These are phyloP conservation scores for Pygmarrhopalites habei DNA, from an alignment of 1,140 invertebrate genomes.

Conservation along the genomic window DNA sequence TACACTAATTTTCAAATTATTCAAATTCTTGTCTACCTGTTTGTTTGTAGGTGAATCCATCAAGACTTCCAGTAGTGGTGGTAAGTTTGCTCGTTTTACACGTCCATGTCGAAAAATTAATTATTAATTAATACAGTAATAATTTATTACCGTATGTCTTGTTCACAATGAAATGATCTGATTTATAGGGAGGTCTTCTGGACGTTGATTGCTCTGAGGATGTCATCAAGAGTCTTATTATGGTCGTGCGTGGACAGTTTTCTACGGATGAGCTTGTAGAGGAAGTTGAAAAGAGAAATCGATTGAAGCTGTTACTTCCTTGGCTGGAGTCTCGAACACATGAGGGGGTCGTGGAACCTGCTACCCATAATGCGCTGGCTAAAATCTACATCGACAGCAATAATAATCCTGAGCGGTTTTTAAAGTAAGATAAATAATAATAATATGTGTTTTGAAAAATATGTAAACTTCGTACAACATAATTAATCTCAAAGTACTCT, in stretches of 20 bases:
- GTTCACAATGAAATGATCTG: no score
- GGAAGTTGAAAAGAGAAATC: constrained; percentile 95
- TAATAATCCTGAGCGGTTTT: constrained; percentile 96
- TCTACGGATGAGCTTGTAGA: constrained; percentile 98
- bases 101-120: no score
- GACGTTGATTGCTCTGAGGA: constrained; percentile 99
- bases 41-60: constrained; percentile 77
- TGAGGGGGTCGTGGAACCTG: constrained; percentile 91
- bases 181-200: constrained; percentile 89
- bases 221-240: constrained; percentile 97
- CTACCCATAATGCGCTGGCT: constrained; percentile 97
- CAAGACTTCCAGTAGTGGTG: constrained; percentile 92
- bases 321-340: constrained; percentile 97
- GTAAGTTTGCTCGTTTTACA: no score
- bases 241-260: constrained; percentile 95
- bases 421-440: constrained; percentile 73
- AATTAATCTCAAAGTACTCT: background rate
- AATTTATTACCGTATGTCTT: no score
- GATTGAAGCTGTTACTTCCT: constrained; percentile 86
- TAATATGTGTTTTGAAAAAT: no score
- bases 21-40: background rate
- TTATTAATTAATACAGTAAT: no score
- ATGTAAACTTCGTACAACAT: no score
- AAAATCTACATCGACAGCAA: constrained; percentile 99
- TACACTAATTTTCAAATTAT: background rate